Base-by-base conservation (phyloP, 2,113 vertebrate genomes). In the Ciconia boyciana region DNA sequence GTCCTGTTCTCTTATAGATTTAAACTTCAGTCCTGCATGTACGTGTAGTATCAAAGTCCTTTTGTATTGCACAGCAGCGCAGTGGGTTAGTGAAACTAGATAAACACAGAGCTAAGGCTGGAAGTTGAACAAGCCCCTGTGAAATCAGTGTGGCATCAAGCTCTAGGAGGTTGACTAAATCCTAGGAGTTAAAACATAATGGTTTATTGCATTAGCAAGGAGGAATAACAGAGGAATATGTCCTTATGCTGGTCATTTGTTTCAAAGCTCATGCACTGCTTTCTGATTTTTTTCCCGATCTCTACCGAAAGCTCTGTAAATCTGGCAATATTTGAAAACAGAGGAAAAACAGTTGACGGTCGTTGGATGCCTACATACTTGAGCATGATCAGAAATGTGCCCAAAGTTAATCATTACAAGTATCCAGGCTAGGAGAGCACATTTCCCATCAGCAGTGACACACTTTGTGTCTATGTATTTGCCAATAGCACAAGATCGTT, bases 31-130 rank as follows among this genome's bases (percentile, higher is more conserved):
- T 20, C 69, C 80, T 74, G 29, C 2, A 0, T 64, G n/a, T 76
- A 36, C 49, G 60, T 82, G 36, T 64, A 44, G 49, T 76, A 80
- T 69, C 92, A 96, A 94, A 97, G 94, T 87, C 93, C 90, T 83
- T 93, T 85, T 49, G 76, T 80, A 62, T 55, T 66, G 68, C 94
- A 77, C 52, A 69, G 54, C 65, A 58, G 82, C 6, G 0, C 20
- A 5, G 66, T 41, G 43, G n/a, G 62, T 58, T 52, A 65, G 31
- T 4, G 21, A 90, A 85, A 41, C 41, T 48, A 44, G 79, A 85
- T 49, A 94, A 89, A 96, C 36, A 75, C 6, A 68, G 24, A 16
- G 4, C 52, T 48, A 32, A n/a, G 39, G 39, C 61, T 4, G 6
- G 39, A 84, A 57, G 58, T 25, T 44, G 75, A 76, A 89, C 44